Base-by-base conservation (phyloP, 2,113 vertebrate species). In the Podocnemis expansa region DNA sequence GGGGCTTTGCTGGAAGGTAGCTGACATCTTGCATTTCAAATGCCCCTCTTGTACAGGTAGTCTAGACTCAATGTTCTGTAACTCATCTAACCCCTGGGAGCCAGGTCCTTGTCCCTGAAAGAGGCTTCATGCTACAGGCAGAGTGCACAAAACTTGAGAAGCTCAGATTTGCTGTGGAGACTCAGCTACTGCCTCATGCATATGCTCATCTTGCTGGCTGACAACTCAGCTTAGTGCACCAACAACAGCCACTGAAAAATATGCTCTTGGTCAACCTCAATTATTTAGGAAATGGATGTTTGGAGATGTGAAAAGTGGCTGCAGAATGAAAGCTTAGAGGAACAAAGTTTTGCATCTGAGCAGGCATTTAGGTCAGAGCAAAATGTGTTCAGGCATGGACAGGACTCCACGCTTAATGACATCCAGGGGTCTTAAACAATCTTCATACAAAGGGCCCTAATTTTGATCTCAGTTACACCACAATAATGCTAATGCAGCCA, bases 321-420 rank as follows among this genome's bases (percentile, higher is more conserved):
- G 29, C 25, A 78, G 17, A 31, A 34, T 79, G 47, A 75, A 45
- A 43, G 70, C 24, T 25, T 14, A 75, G 70, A 29, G 78, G 29
- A 79, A 34, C 10, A 51, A 79, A 79, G 5, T 17, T 51, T 5
- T 51, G 47, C 8, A 10, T 9, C 45, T 47, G 41, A 47, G 31
- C 47, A 21, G 47, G 16, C 78, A 51, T 47, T 51, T 60, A 78
- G 45, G 31, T 58, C 16, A 76, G 25, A 41, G 41, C 41, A 27
- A 76, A 47, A 82, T 60, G 47, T 1, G 45, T 8, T 6, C 1
- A 0, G 45, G 24, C 4, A 70, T 92, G 82, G 31, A 41, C 78
- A 38, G 82, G 87, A 17, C 80, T 82, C n/a, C 5, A 0, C 6
- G 41, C 1, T 0, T 0, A 17, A 11, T 4, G 43, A 45, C 0